Evolutionary conservation across 92 coral and sea anemone genomes (phyloP), one percentile per base, ranked within the genome.

Genomic region (Nematostella vectensis): DNA sequence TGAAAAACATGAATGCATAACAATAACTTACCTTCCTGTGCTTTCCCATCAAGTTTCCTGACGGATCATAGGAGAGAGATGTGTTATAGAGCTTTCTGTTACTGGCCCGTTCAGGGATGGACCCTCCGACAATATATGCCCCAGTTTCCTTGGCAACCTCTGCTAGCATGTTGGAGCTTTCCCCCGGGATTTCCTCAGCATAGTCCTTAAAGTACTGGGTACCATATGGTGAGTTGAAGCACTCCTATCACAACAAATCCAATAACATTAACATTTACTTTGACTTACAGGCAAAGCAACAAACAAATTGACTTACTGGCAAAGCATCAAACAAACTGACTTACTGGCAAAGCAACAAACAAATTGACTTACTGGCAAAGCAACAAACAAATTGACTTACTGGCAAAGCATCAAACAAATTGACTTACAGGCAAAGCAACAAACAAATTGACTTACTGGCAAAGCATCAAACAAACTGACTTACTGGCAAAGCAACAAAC

Each of bases 141-240:
- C 71, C 77, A 10, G 82, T 82, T 59, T 89, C 96, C 67, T 89
- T 85, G 57, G 96, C 96, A 74, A 74, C 70, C 4, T 75, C 69
- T 3, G 96, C 80, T 3, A 89, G 77, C 81, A 72, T 66, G 23
- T 81, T 72, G 54, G 96, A 80, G 8, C 96, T 82, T 51, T 89
- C 82, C 19, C 96, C 96, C 10, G 96, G 96, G 22, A 89, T 85
- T 62, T 70, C 68, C 54, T 89, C 96, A 23, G 96, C 96, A 85
- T 89, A 89, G 29, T 89, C 85, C 17, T 79, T 81, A 70, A 89
- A 89, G 65, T 89, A 85, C 40, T 88, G 83, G 30, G 96, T 89
- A 47, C 96, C 96, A 77, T 89, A 89, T 3, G 96, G 96, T 24
- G 89, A 80, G 57, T 89, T 89, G 74, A 89, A 89, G 56, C 96